Evolutionary conservation across 2,888 invertebrate species (phyloP).

Genomic region (Sinopyrophorus schimmeli): DNA sequence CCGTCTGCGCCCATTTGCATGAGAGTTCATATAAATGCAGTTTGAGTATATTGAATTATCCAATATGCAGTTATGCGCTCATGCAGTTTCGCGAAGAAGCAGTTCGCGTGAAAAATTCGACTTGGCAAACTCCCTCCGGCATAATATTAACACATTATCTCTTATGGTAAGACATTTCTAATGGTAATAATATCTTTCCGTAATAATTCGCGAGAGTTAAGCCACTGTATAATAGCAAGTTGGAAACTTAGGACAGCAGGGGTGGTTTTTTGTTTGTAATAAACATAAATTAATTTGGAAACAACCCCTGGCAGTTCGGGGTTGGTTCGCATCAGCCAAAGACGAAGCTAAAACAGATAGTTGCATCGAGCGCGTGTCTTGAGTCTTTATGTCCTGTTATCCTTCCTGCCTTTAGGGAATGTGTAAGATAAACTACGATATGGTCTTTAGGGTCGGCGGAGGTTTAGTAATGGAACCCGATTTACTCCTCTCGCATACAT

Average conservation of each 20-base stretch:
- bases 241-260: slow-evolving; percentile 35
- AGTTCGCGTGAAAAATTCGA: slow-evolving; percentile 4
- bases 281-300: slow-evolving; percentile 51
- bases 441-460: slow-evolving; percentile 37
- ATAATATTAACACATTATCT: slow-evolving; percentile 22
- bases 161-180: slow-evolving; percentile 18
- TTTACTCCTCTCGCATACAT: too few species aligned
- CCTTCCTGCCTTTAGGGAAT: slow-evolving; percentile 35
- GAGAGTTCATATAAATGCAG: too few species aligned
- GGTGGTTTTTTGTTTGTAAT: slow-evolving; percentile 49
- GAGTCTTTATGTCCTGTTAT: slow-evolving; percentile 39
- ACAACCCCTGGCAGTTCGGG: slow-evolving; percentile 40
- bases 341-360: slow-evolving; percentile 35
- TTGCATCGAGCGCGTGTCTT: slow-evolving; percentile 39
- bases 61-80: slow-evolving; percentile 12
- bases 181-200: slow-evolving; percentile 28
- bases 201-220: slow-evolving; percentile 28
- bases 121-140: neutral
- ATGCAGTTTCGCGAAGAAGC: neutral
- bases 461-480: slow-evolving; percentile 34
- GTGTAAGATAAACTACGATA: slow-evolving; percentile 40
- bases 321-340: slow-evolving; percentile 39
- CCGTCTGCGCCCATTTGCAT: too few species aligned
- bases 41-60: slow-evolving; percentile 8
- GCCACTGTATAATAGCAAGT: slow-evolving; percentile 29